A percentile compares a stretch with the other conserved stretches of the same genome.
These are phyloP conservation scores for Heterocephalus glaber DNA, from an alignment of 2,113 vertebrate genomes.

Conservation along the genomic window DNA sequence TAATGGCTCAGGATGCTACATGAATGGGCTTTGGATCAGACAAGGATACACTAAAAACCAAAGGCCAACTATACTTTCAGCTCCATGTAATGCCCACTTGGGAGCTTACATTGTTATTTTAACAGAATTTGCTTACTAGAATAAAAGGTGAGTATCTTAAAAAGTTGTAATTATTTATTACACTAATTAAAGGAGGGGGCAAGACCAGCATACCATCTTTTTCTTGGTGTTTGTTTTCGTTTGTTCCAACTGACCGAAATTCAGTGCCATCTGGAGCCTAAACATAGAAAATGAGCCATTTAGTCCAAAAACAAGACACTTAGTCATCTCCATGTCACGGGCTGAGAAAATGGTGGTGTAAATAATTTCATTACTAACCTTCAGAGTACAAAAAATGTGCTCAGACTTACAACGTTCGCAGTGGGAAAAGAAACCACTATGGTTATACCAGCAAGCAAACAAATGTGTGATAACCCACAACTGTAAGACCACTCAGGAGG, in stretches of 20 bases:
- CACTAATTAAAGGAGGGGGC: not conserved
- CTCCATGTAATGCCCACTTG: not conserved
- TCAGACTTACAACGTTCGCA: not conserved
- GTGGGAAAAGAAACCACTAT: not conserved
- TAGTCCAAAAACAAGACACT: slow-evolving; percentile 69
- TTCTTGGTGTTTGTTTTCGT: slow-evolving; percentile 84
- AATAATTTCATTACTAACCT: slow-evolving; percentile 56
- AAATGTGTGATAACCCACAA: not conserved
- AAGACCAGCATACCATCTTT: slow-evolving; percentile 86
- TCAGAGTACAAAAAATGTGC: slow-evolving; percentile 13
- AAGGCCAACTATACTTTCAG: not conserved
- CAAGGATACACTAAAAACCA: not conserved
- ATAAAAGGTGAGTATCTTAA: slow-evolving; percentile 5
- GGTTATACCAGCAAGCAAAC: not conserved
- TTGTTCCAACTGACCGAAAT: slow-evolving; percentile 81
- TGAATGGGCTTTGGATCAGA: not conserved
- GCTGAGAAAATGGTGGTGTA: slow-evolving; percentile 27
- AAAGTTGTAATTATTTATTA: slow-evolving; percentile 55
- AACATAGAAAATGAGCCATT: slow-evolving; percentile 72
- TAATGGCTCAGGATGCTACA: not conserved
- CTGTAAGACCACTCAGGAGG: too few relatives aligned
- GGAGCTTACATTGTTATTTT: not conserved
- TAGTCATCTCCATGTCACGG: slow-evolving; percentile 67
- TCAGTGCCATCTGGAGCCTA: slow-evolving; percentile 85
- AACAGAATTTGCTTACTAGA: slow-evolving; percentile 39